phyloP scores from a whole-genome alignment of 2,888 invertebrate genomes.

The Sinhomidia bicolor region DNA sequence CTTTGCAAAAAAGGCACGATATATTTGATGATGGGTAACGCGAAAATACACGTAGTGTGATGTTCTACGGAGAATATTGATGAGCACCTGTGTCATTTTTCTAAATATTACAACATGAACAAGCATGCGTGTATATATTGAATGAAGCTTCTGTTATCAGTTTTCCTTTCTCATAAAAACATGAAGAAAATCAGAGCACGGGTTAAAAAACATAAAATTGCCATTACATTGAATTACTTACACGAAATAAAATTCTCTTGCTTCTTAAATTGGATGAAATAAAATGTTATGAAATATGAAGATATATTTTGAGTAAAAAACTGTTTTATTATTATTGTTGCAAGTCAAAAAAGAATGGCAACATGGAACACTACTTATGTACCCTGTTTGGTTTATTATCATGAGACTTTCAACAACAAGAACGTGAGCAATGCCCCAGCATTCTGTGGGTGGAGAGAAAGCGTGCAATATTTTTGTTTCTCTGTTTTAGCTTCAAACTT shows the following conservation, averaged over 20 bases:
- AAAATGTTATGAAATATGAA: slow-evolving; percentile 33
- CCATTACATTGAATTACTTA: slow-evolving; percentile 33
- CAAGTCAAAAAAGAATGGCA: neutral
- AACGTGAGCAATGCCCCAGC: neutral
- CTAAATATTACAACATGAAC: neutral
- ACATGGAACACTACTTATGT: neutral
- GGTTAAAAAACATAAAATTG: slow-evolving; percentile 27
- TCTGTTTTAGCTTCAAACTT: slow-evolving; percentile 46
- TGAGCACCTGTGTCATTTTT: neutral
- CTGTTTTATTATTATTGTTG: neutral
- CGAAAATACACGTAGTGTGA: neutral
- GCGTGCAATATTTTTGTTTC: neutral
- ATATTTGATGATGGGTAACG: neutral
- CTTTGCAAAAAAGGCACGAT: neutral
- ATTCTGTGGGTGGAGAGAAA: neutral
- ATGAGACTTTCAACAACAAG: neutral
- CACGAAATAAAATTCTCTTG: slow-evolving; percentile 9
- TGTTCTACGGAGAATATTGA: neutral
- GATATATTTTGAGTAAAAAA: neutral
- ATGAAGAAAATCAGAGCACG: slow-evolving; percentile 8
- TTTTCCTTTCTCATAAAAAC: neutral
- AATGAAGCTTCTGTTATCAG: neutral
- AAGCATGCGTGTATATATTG: neutral
- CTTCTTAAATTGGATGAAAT: slow-evolving; percentile 29
- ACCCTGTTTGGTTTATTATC: neutral